These are phyloP conservation scores for Mastigias papua DNA, from an alignment of 30 jellyfish, hydroid and myxozoan species.

Conservation along the genomic window DNA sequence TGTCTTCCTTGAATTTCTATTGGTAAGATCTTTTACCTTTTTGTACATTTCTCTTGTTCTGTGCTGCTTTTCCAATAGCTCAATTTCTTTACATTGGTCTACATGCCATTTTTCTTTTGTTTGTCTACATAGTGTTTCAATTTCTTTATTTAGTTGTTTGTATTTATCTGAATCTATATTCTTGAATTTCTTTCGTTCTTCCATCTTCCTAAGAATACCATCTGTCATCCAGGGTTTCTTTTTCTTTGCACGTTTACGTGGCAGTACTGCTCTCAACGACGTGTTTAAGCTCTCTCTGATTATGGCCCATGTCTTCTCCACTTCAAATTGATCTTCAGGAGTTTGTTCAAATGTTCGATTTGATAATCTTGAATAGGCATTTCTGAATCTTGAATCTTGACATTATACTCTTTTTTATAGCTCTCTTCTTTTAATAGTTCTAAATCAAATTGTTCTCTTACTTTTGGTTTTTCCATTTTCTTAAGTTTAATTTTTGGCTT, in stretches of 20 bases:
- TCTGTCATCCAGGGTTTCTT: constrained; percentile 33
- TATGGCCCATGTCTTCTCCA: neutral
- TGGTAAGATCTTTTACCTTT: constrained; percentile 29
- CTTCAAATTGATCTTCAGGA: neutral
- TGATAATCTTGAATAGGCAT: neutral
- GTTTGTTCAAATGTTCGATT: neutral
- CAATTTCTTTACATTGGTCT: constrained; percentile 16
- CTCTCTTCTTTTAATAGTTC: neutral
- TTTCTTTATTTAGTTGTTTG: neutral
- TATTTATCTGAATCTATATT: neutral
- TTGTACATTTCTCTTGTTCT: constrained; percentile 33
- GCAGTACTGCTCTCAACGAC: neutral
- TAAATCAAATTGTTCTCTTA: neutral
- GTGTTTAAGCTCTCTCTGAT: neutral
- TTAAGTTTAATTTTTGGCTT: neutral
- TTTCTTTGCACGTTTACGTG: constrained; percentile 9
- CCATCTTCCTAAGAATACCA: constrained; percentile 18
- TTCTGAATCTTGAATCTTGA: neutral
- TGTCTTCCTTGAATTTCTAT: constrained; percentile 6
- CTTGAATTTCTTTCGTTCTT: constrained; percentile 28
- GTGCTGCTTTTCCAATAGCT: constrained; percentile 25
- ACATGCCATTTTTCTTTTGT: constrained; percentile 10
- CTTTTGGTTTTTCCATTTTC: neutral
- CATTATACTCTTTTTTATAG: neutral
- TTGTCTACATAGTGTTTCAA: no score